Evolutionary conservation across 2,797 vertebrate species (phyloP).

Genomic region (Micropoecilia bifurca): DNA sequence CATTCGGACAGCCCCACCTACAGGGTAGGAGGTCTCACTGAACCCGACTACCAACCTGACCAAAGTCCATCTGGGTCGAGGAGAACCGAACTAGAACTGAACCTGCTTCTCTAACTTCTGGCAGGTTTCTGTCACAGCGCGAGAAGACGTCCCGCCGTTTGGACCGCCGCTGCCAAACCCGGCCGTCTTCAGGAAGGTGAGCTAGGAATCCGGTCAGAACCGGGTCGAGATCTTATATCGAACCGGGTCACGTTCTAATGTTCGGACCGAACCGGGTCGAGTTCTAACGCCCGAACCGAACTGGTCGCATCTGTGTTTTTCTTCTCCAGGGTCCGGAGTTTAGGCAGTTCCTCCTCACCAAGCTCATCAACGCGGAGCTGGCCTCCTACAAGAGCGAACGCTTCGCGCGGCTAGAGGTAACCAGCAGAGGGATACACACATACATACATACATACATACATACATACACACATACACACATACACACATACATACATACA

Average conservation of each 20-base stretch:
- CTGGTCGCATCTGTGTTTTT: neutral
- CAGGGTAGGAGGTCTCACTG: slow-evolving; percentile 46
- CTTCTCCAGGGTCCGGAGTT: slow-evolving; percentile 87
- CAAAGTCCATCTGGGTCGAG: neutral
- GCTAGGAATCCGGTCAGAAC: neutral
- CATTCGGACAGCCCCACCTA: slow-evolving; percentile 68
- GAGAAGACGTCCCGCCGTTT: slow-evolving; percentile 91
- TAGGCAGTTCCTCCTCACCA: slow-evolving; percentile 93
- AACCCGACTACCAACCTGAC: neutral
- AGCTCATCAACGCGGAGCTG: slow-evolving; percentile 93
- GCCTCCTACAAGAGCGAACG: slow-evolving; percentile 96
- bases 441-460: too few relatives aligned
- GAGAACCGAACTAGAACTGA: neutral
- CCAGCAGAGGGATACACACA: neutral
- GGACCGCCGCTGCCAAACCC: slow-evolving; percentile 90
- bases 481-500: too few relatives aligned
- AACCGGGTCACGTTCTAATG: neutral
- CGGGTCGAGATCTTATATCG: too few relatives aligned
- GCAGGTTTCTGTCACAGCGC: slow-evolving; percentile 92
- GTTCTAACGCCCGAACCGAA: neutral
- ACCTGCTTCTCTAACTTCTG: slow-evolving; percentile 15
- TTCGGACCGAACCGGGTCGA: too few relatives aligned
- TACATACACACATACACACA: too few relatives aligned
- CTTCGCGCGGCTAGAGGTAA: slow-evolving; percentile 93
- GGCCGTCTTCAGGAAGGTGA: slow-evolving; percentile 89